Evolutionary conservation across 2,888 invertebrate genomes (phyloP), one percentile per base, ranked within the genome.

Genomic region (Eubasilissa splendida): DNA sequence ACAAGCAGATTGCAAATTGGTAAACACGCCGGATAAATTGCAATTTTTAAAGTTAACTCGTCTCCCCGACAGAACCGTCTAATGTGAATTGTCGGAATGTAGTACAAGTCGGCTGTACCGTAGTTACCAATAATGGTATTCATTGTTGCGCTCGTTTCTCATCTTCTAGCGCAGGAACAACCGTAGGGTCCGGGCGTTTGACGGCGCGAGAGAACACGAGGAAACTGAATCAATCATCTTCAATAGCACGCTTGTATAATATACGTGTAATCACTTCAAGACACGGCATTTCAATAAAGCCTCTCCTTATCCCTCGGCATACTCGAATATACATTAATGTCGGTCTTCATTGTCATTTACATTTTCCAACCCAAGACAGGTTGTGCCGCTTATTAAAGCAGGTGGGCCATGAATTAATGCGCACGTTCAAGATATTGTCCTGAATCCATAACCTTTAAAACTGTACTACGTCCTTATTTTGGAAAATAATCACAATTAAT

Each of bases 201-300:
- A 56, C 80, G 73, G 56, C 74, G 53, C n/a, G 52, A 50, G 63
- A 14, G 74, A 77, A 68, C 66, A 81, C 82, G 79, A 82, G 79
- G 68, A 59, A 63, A 60, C 14, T 58, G 63, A 76, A 79, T 82
- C 79, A 78, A 82, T 82, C 82, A 82, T 52, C 58, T 79, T 79
- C 73, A 68, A 79, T 79, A 82, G 76, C 79, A 79, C 79, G 60
- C 70, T 79, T 82, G 22, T 22, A 22, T 22, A 22, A 22, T 22
- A 77, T 66, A 78, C 50, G 70, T 60, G 63, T 74, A 77, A 77
- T 68, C 70, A 78, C 79, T 68, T 73, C 42, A 68, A 79, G 76
- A 79, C 53, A 73, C 68, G 75, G 79, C 14, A 79, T 79, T 71
- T 75, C 79, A 68, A 75, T 75, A 66, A 59, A 59, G 14, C 60